Conservation (phyloP, 92 coral and sea anemone genomes). For the Porites rus region DNA sequence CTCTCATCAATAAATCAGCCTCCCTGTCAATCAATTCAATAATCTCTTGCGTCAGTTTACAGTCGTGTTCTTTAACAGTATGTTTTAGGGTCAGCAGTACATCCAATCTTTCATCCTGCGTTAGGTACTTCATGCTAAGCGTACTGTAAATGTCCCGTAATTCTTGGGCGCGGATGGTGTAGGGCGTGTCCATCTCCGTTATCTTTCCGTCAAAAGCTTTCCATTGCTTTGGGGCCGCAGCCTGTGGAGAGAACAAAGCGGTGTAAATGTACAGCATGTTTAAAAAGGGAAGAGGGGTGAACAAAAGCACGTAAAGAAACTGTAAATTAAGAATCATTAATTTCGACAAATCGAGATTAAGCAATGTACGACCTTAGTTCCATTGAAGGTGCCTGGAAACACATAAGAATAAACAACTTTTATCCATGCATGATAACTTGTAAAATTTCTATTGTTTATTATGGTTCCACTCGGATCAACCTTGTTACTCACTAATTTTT, state of each 20-base stretch:
- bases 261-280: too few relatives aligned
- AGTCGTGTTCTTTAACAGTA: conserved; percentile 98
- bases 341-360: too few relatives aligned
- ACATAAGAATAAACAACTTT: too few relatives aligned
- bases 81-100: conserved; percentile 95
- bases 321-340: too few relatives aligned
- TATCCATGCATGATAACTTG: too few relatives aligned
- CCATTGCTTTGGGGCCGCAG: conserved; percentile 99
- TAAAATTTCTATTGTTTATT: too few relatives aligned
- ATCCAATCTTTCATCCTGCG: conserved; percentile 97
- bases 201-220: conserved; percentile 96
- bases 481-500: too few relatives aligned
- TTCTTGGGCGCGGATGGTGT: conserved; percentile 97
- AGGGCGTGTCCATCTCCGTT: conserved; percentile 99
- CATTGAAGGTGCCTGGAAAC: too few relatives aligned
- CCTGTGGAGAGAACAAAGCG: conserved; percentile 48
- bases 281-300: too few relatives aligned
- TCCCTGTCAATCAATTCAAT: conserved; percentile 97
- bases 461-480: too few relatives aligned
- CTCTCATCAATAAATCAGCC: conserved; percentile 98
- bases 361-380: too few relatives aligned
- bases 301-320: too few relatives aligned
- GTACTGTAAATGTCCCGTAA: conserved; percentile 96
- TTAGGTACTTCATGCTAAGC: conserved; percentile 94
- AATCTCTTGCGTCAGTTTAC: conserved; percentile 97